These are phyloP conservation scores for Drosophila planitibia DNA, from an alignment of 2,888 invertebrate genomes.

Conservation along the genomic window DNA sequence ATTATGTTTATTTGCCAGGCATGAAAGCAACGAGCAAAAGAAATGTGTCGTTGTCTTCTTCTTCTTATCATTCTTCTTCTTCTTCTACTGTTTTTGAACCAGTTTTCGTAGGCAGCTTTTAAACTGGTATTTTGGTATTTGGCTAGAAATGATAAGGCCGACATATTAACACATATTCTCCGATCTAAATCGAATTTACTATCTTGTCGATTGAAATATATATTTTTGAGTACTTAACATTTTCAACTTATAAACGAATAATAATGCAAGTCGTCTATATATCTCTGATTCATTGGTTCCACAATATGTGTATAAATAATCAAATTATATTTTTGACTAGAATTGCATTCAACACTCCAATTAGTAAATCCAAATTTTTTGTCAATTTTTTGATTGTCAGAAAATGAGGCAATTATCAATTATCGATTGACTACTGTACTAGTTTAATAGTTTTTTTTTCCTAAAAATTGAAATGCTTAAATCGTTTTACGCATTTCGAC, in stretches of 20 bases:
- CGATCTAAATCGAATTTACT: neutral
- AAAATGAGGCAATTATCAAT: neutral
- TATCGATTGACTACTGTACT: neutral
- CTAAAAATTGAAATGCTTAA: neutral
- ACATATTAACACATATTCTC: neutral
- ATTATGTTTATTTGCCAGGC: neutral
- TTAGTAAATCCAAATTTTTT: neutral
- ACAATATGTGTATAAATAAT: neutral
- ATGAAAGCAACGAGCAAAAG: neutral
- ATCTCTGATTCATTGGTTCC: neutral
- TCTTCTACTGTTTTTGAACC: conserved; percentile 7
- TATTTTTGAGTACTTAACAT: neutral
- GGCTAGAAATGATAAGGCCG: neutral
- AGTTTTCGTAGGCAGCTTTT: conserved; percentile 9
- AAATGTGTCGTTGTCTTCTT: conserved; percentile 1
- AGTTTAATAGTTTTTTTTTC: neutral
- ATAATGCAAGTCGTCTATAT: neutral
- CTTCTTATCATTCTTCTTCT: neutral
- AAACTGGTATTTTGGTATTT: conserved; percentile 15
- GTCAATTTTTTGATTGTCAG: neutral
- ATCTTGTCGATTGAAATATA: neutral
- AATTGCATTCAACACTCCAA: neutral
- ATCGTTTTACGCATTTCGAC: neutral
- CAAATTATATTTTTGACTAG: neutral
- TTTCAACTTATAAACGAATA: neutral